These are phyloP conservation scores for Acipenser transmontanus DNA, from an alignment of 2,797 vertebrate species.

Conservation along the genomic window DNA sequence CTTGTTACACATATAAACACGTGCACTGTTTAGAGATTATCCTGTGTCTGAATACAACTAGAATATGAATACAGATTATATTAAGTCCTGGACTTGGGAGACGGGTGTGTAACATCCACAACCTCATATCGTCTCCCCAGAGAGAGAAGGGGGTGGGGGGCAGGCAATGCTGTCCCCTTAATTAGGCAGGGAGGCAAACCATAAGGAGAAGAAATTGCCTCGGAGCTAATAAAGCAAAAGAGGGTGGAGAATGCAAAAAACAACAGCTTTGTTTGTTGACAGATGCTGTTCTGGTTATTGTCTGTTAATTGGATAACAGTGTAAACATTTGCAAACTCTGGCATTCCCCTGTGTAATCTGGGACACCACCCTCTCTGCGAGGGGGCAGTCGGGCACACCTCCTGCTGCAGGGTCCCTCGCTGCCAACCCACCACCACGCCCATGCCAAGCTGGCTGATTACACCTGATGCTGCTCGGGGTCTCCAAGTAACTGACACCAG, in stretches of 20 bases:
- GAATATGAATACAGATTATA: no score
- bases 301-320: constrained; percentile 98
- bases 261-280: constrained; percentile 99
- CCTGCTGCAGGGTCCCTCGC: background rate
- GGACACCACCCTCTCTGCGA: constrained; percentile 67
- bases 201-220: constrained; percentile 68
- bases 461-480: no score
- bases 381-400: constrained; percentile 2
- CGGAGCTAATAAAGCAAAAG: constrained; percentile 33
- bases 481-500: no score
- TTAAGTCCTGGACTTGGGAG: no score
- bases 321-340: constrained; percentile 97
- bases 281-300: constrained; percentile 91
- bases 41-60: no score
- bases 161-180: constrained; percentile 38
- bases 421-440: constrained; percentile 32
- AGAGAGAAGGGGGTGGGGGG: background rate
- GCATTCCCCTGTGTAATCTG: constrained; percentile 77
- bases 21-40: no score
- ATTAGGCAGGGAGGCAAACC: constrained; percentile 75
- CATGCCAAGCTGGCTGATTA: constrained; percentile 9
- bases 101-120: no score
- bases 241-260: constrained; percentile 62
- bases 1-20: no score
- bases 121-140: constrained; percentile 6